Evolutionary conservation across 2,888 invertebrate species (phyloP), one percentile per base, ranked within the genome.

Genomic region (Xestia rhomboidea): DNA sequence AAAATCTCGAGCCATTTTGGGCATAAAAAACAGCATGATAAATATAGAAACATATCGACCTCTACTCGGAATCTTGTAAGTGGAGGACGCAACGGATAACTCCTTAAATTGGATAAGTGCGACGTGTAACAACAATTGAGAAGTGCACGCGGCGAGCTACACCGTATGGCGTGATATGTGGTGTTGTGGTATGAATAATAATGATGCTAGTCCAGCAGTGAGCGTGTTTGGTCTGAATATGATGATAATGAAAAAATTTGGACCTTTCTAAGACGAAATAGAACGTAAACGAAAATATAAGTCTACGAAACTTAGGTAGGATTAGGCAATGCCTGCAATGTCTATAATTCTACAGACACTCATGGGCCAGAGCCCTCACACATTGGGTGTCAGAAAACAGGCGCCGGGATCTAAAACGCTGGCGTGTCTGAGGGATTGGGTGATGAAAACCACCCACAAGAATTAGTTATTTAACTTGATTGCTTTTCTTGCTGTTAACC

Each of bases 101-200:
- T 54, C n/a, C 71, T 49, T 73, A 67, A 88, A 86, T 81, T 86
- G 86, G 76, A 87, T 88, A 86, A 86, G 84, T 87, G 84, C 18
- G 64, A 44, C 54, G 69, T 66, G 67, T 74, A 54, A 69, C 87
- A 54, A 69, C 87, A 73, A 86, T 78, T 75, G 84, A 68, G 73
- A 44, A 62, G 38, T 60, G 75, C 81, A 75, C 75, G 85, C 67
- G 51, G 30, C 15, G 13, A 38, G 60, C 21, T 49, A 73, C 66
- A 38, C 57, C 2, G 11, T 6, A n/a, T 15, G 34, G 60, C 81
- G 49, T 84, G 85, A 73, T 68, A 68, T 34, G 38, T 27, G 41
- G 10, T 4, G 41, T 7, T 46, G 8, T 21, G 3, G 11, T 18
- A 24, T 3, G 30, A 10, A 46, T 24, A 41, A 13, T 10, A 30